phyloP scores from a whole-genome alignment of 2,113 vertebrate genomes.

The Sterrhoptilus dennistouni region DNA sequence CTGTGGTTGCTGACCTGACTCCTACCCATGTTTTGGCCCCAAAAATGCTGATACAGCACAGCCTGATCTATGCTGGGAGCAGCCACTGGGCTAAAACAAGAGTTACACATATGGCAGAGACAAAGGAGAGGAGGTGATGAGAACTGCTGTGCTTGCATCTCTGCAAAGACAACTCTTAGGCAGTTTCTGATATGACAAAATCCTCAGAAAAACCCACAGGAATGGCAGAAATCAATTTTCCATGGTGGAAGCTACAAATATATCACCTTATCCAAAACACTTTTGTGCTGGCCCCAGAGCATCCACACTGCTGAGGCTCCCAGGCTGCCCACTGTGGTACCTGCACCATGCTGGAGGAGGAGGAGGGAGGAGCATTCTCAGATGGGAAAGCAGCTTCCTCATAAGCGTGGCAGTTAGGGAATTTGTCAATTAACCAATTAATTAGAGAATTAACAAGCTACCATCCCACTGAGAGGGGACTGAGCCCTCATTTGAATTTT shows the following conservation, averaged over 20 bases:
- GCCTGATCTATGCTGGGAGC: background rate
- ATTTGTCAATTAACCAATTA: background rate
- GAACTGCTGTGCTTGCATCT: background rate
- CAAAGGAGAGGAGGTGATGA: background rate
- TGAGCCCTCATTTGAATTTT: background rate
- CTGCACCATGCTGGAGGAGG: accelerated
- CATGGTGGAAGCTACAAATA: background rate
- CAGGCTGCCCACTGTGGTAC: background rate
- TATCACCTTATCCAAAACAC: background rate
- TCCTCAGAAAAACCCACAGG: background rate
- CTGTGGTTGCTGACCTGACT: background rate
- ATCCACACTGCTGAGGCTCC: background rate
- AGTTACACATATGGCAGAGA: accelerated
- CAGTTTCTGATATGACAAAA: background rate
- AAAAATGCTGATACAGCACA: background rate
- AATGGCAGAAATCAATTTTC: background rate
- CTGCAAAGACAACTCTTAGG: background rate
- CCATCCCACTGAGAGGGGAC: background rate
- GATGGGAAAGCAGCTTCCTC: background rate
- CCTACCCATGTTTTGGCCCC: background rate
- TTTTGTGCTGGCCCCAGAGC: background rate
- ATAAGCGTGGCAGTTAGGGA: background rate
- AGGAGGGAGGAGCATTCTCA: background rate
- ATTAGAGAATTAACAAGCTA: background rate
- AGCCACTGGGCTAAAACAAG: background rate